Base-by-base conservation (phyloP, 2,797 vertebrate species). In the Pangasius macronema region DNA sequence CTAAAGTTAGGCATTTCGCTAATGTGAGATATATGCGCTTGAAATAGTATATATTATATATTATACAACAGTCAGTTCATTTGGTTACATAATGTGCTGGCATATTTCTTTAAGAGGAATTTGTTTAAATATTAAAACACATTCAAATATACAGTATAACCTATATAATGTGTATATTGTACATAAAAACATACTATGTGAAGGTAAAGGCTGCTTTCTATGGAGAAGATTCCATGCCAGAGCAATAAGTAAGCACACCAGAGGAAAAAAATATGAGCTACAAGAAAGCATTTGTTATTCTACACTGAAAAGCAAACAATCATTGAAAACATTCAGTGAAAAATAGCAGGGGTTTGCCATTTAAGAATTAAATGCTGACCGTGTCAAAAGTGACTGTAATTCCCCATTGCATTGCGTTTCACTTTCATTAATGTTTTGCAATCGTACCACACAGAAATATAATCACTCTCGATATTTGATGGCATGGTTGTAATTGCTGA, bases 331-430 rank as follows among this genome's bases (percentile, higher is more conserved):
- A 5, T 39, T 39, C 39, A 39, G 39, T 16, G 36, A 46, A 61
- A 61, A 61, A 27, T 13, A 81, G 57, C 79, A 81, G 57, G 79
- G 57, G 55, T n/a, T 81, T 81, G 79, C 57, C 79, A 61, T 57
- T 61, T 7, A 80, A 24, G 22, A 80, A 81, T 55, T 20, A 80
- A 80, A 27, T 80, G 77, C 77, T 80, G 79, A 81, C 55, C 0
- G 5, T 59, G 53, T 59, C 77, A 79, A 30, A 61, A 63, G 22
- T 81, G 22, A 81, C 27, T 42, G 57, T 81, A 81, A 42, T 81
- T 82, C 39, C 80, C 59, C 59, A 30, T 3, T 63, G 39, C 14
- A 30, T 5, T n/a, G 27, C 0, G 5, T 63, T 82, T 82, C 59
- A 82, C 80, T 82, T 82, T 82, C 59, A 63, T 49, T 46, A 11